Evolutionary conservation across 2,113 vertebrate genomes (phyloP).

Genomic region (Okapia johnstoni): DNA sequence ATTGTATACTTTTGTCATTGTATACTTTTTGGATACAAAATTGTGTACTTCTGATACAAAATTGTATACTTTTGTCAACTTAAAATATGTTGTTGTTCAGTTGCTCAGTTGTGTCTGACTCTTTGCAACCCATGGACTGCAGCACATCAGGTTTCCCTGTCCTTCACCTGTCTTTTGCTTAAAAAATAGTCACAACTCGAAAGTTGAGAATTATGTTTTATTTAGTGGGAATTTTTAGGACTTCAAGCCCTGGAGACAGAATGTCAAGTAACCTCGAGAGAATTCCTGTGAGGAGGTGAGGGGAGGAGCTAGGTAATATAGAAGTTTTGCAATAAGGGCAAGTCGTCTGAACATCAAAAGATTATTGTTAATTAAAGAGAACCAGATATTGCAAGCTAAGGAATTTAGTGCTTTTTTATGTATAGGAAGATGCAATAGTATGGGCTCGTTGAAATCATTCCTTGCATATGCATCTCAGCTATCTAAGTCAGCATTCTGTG

Average conservation of each 20-base stretch:
- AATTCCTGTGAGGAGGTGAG: neutral
- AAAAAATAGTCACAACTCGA: neutral
- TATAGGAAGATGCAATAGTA: neutral
- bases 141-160: neutral
- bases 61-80: neutral
- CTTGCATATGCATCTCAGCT: neutral
- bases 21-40: neutral
- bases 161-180: neutral
- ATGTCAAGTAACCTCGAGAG: neutral
- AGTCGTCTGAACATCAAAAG: neutral
- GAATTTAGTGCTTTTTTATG: neutral
- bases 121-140: neutral
- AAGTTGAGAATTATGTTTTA: neutral
- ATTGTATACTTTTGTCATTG: neutral
- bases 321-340: neutral
- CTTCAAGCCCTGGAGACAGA: neutral
- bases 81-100: neutral
- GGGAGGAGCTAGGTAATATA: neutral
- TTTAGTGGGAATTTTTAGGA: neutral
- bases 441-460: neutral
- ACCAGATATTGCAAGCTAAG: neutral
- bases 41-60: no score
- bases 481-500: neutral
- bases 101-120: neutral
- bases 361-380: neutral